Percentiles rank a stretch among this genome's conserved stretches.
phyloP scores from a whole-genome alignment of 2,113 vertebrate species.

The Hemicordylus capensis region DNA sequence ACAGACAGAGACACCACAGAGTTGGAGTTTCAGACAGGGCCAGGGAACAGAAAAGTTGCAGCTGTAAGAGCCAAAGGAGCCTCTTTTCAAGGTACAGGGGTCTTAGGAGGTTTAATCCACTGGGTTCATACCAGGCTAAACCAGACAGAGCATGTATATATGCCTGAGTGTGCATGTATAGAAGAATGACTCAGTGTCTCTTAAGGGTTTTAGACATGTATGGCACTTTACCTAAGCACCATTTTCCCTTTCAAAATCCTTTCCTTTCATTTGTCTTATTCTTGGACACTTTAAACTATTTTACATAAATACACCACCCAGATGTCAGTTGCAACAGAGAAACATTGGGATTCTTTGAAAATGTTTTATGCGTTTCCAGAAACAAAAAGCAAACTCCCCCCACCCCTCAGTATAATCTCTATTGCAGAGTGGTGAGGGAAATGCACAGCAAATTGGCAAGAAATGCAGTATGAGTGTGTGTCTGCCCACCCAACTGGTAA shows the following conservation, averaged over 20 bases:
- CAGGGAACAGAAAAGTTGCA: background rate
- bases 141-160: conserved; percentile 38
- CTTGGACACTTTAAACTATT: conserved; percentile 35
- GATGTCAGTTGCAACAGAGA: conserved; percentile 46
- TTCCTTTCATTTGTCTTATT: conserved; percentile 53
- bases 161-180: conserved; percentile 32
- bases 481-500: too few relatives aligned
- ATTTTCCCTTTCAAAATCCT: conserved; percentile 51
- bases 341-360: conserved; percentile 22
- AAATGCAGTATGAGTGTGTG: background rate
- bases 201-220: conserved; percentile 54
- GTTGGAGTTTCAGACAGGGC: conserved; percentile 38
- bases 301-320: conserved; percentile 60
- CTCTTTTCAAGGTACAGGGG: conserved; percentile 54
- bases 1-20: conserved; percentile 38
- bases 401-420: background rate
- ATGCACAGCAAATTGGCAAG: background rate
- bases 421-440: background rate
- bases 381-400: conserved; percentile 35
- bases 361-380: background rate
- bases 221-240: conserved; percentile 49
- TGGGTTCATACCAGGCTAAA: conserved; percentile 21
- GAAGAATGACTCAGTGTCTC: conserved; percentile 63
- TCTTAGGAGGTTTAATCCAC: conserved; percentile 7
- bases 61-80: conserved; percentile 50